phyloP scores from a whole-genome alignment of 2,113 vertebrate genomes.

The Brachyhypopomus occidentalis region DNA sequence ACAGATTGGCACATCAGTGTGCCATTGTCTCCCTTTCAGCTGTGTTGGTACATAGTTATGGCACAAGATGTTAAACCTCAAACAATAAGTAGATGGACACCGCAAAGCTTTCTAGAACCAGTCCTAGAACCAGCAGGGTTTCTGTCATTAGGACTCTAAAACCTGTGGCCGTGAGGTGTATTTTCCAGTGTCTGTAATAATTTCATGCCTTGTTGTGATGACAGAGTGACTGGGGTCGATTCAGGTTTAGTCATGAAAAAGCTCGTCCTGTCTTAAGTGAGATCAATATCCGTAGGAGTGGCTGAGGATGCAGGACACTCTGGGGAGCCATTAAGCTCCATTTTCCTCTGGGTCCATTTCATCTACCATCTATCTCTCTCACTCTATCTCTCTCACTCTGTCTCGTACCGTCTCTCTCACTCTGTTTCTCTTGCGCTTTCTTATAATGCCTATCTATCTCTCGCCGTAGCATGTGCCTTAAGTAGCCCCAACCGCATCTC shows the following conservation, averaged over 20 bases:
- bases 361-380: conserved; percentile 24
- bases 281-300: conserved; percentile 44
- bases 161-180: conserved; percentile 4
- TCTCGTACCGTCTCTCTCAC: conserved; percentile 8
- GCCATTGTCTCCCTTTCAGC: background rate
- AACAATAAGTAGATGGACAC: background rate
- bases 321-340: conserved; percentile 42
- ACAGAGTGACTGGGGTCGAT: conserved; percentile 31
- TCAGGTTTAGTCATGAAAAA: conserved; percentile 40
- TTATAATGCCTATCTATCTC: background rate
- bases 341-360: conserved; percentile 36
- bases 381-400: conserved; percentile 4
- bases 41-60: background rate
- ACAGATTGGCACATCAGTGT: conserved; percentile 27
- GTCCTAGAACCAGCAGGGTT: background rate
- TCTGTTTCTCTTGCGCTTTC: background rate
- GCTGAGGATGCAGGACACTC: conserved; percentile 46
- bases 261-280: conserved; percentile 22
- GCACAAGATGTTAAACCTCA: background rate
- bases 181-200: conserved; percentile 7
- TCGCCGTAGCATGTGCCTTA: conserved; percentile 1
- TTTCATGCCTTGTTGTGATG: conserved; percentile 26
- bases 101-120: no score
- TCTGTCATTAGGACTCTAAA: background rate
- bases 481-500: background rate